phyloP scores from a whole-genome alignment of 2,797 vertebrate genomes.

The Alca torda region DNA sequence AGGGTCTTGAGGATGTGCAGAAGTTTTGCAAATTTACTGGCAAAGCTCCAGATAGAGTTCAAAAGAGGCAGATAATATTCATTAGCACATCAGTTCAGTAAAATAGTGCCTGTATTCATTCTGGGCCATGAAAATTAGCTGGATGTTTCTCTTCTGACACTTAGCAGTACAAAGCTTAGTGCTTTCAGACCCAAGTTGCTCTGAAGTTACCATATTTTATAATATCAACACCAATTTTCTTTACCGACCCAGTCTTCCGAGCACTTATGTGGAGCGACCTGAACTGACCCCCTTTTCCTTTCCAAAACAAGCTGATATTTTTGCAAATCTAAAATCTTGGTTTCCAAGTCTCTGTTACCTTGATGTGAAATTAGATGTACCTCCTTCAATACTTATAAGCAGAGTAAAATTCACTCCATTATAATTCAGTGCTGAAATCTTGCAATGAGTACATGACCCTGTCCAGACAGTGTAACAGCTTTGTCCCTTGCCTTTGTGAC shows the following conservation, averaged over 20 bases:
- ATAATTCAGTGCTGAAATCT: not conserved
- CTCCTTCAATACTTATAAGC: not conserved
- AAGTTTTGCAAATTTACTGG: not conserved
- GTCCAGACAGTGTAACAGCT: not conserved
- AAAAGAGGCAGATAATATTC: not conserved
- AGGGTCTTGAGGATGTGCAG: not conserved
- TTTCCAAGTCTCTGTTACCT: not conserved
- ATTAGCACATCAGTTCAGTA: not conserved
- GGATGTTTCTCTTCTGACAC: not conserved
- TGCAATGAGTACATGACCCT: not conserved
- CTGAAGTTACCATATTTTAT: not conserved
- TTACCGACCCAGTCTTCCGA: not conserved
- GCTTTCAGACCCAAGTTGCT: not conserved
- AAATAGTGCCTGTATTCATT: not conserved
- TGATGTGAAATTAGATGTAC: not conserved
- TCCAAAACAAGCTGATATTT: not conserved
- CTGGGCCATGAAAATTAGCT: not conserved
- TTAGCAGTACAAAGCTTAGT: not conserved
- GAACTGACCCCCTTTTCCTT: not conserved
- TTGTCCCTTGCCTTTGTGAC: not conserved
- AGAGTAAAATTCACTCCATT: not conserved
- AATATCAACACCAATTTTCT: not conserved
- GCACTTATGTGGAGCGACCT: not conserved
- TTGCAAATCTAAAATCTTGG: not conserved
- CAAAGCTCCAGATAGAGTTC: not conserved